Evolutionary conservation across 1,140 invertebrate species (phyloP).

Genomic region (Lethrus apterus): DNA sequence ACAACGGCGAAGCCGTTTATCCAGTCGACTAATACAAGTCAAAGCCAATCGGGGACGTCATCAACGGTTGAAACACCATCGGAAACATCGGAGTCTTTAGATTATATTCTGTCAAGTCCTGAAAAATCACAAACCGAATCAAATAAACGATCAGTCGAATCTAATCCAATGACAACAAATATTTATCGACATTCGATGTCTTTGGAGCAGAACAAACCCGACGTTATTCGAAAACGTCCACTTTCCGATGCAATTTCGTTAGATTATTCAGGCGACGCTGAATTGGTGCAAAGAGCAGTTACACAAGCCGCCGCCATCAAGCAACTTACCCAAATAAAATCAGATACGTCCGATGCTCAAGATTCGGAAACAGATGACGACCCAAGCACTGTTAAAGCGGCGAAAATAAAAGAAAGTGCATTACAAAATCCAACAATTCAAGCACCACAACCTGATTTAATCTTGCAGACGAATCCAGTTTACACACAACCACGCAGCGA

Average conservation of each 20-base stretch:
- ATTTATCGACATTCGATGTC: constrained; percentile 1
- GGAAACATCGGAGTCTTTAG: constrained; percentile 26
- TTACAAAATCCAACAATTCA: constrained; percentile 8
- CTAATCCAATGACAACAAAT: no score
- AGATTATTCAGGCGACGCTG: constrained; percentile 19
- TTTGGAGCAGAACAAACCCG: neutral
- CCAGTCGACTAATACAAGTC: constrained; percentile 25
- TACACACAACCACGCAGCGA: constrained; percentile 12
- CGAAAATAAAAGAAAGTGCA: constrained; percentile 3
- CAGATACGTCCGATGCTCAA: constrained; percentile 1
- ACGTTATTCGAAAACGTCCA: neutral
- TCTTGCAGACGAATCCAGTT: constrained; percentile 27
- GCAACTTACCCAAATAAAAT: constrained; percentile 8
- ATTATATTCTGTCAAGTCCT: constrained; percentile 14
- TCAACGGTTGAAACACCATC: constrained; percentile 35
- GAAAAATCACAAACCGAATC: no score
- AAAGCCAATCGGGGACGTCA: constrained; percentile 21
- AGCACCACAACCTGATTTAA: constrained; percentile 16
- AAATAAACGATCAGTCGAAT: no score
- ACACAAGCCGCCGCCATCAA: constrained; percentile 21
- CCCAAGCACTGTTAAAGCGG: constrained; percentile 10
- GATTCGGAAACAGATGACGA: constrained; percentile 16
- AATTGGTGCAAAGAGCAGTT: constrained; percentile 22
- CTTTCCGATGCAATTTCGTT: constrained; percentile 8
- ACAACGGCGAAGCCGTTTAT: constrained; percentile 41